phyloP scores from a whole-genome alignment of 2,797 vertebrate genomes.

The Sparidentex hasta region DNA sequence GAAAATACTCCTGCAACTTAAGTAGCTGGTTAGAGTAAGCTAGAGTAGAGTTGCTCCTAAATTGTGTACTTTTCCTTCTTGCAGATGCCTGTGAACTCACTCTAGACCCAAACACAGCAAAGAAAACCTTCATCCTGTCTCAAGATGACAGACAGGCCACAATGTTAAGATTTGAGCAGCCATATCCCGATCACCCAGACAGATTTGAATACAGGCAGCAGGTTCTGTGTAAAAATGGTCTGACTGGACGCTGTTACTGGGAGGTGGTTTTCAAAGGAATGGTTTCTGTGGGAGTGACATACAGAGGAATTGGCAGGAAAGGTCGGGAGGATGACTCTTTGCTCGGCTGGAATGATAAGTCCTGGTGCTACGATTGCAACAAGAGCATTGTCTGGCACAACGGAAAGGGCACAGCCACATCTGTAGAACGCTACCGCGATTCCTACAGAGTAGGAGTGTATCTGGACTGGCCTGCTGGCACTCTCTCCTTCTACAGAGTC shows the following conservation, averaged over 20 bases:
- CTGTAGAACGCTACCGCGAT: accelerated
- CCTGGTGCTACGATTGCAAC: conserved; percentile 21
- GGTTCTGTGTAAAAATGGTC: conserved; percentile 37
- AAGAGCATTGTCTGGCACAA: conserved; percentile 14
- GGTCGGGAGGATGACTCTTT: neutral
- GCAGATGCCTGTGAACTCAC: conserved; percentile 44
- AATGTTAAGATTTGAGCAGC: neutral
- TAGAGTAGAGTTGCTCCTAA: neutral
- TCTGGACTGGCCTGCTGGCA: conserved; percentile 41
- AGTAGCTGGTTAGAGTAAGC: neutral
- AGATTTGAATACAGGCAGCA: conserved; percentile 28
- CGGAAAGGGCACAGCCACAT: neutral
- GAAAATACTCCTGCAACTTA: neutral
- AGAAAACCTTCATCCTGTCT: conserved; percentile 16
- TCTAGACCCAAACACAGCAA: conserved; percentile 37
- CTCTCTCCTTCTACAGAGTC: conserved; percentile 31
- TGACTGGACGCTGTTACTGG: conserved; percentile 43
- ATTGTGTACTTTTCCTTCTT: neutral
- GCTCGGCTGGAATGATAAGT: conserved; percentile 30
- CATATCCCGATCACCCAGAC: conserved; percentile 34
- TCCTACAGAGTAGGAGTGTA: conserved; percentile 30
- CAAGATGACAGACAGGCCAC: conserved; percentile 13
- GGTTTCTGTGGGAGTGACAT: conserved; percentile 2
- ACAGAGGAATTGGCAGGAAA: conserved; percentile 26
- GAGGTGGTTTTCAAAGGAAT: conserved; percentile 33